Conservation (phyloP, 64 coral and sea anemone genomes). For the Anthopleura sola region DNA sequence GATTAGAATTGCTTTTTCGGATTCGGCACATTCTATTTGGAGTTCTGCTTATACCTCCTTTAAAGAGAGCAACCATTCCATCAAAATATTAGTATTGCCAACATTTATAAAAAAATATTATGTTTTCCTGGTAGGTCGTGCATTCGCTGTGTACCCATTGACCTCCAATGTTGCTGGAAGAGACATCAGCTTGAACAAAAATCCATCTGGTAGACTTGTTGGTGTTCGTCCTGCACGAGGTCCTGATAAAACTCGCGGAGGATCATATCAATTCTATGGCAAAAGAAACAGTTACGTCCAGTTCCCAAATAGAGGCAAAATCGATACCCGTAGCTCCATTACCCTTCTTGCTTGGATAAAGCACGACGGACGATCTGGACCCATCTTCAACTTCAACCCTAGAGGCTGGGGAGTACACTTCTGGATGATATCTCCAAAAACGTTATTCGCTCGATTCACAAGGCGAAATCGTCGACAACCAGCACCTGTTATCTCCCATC, state of each 20-base stretch:
- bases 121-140: constrained; percentile 14
- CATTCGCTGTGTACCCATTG: constrained; percentile 64
- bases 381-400: too few species aligned
- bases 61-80: too few species aligned
- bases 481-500: too few species aligned
- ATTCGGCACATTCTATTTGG: too few species aligned
- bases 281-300: constrained; percentile 59
- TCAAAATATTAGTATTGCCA: not conserved
- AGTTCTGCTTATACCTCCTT: too few species aligned
- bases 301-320: constrained; percentile 67
- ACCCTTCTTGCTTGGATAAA: constrained; percentile 67
- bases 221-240: constrained; percentile 39
- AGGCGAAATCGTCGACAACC: too few species aligned
- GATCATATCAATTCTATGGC: constrained; percentile 46
- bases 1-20: too few species aligned
- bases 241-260: constrained; percentile 31
- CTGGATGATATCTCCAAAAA: too few species aligned
- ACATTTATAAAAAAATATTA: not conserved
- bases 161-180: constrained; percentile 34
- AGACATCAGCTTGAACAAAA: constrained; percentile 56
- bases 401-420: too few species aligned
- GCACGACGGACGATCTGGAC: constrained; percentile 26
- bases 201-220: constrained; percentile 29
- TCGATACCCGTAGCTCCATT: constrained; percentile 52
- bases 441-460: too few species aligned